Evolutionary conservation across 2,888 invertebrate species (phyloP), one percentile per base, ranked within the genome.

Genomic region (Cremastobaeus sp.): DNA sequence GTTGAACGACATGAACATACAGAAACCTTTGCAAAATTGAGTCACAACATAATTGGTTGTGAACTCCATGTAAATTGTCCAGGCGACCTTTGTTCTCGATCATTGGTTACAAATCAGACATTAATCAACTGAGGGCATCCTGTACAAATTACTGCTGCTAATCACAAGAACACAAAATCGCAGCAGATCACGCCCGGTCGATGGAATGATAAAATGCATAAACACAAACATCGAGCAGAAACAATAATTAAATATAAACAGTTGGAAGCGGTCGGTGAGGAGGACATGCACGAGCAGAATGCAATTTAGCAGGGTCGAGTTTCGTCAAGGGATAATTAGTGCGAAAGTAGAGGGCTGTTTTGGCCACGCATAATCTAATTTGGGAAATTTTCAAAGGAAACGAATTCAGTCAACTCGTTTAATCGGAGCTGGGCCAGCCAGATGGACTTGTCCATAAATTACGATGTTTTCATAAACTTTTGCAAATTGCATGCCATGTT

Each of bases 281-380:
- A 9, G n/a, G 12, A 12, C 11, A 11, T 30, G 15, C 14, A 37
- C 11, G 28, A 14, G 32, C 5, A 35, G 14, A 35, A 37, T 37
- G 48, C 54, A 64, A 52, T 43, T 18, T 21, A 32, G 20, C 30
- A 4, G 52, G 21, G 32, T 52, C 18, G 35, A 54, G 54, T 54
- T 65, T 65, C 54, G 41, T 25, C 69, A 65, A 41, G 17, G 32
- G 57, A 74, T 77, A 77, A 79, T 79, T 76, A 77, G 70, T 30
- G 43, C 45, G 43, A 30, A 45, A 48, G 34, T 50, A 34, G 28
- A 39, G 11, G 43, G 28, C 14, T 41, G 39, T 39, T 54, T 54
- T 14, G 25, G 12, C 20, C 39, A n/a, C 37, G 72, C 55, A 45
- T 77, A 76, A 81, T 79, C 76, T 69, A 77, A 80, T 81, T 78